Evolutionary conservation across 2,113 vertebrate genomes (phyloP).

Genomic region (Marmota monax): DNA sequence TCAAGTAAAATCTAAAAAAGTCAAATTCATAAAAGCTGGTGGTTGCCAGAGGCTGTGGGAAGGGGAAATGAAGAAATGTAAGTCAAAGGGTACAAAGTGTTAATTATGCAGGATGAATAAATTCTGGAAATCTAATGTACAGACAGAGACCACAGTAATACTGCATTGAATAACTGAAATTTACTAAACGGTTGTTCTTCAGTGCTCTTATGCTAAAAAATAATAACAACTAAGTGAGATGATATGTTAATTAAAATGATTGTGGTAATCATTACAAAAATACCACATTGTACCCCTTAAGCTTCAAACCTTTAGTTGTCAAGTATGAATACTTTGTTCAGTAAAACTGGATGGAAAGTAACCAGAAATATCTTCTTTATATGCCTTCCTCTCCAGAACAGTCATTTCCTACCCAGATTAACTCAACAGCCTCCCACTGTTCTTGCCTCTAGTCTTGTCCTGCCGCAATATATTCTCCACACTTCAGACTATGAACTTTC

Average conservation of each 20-base stretch:
- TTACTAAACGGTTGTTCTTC: neutral
- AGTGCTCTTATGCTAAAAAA: neutral
- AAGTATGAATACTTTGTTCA: neutral
- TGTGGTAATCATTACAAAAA: neutral
- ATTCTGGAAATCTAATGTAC: neutral
- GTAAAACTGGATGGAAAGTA: neutral
- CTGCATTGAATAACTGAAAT: neutral
- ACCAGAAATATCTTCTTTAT: neutral
- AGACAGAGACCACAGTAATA: neutral
- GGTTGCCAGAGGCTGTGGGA: neutral
- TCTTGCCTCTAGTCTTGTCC: neutral
- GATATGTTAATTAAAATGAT: neutral
- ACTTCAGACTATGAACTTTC: slow-evolving; percentile 52
- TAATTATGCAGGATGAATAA: neutral
- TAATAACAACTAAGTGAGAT: neutral
- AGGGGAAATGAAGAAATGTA: neutral
- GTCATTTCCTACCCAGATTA: slow-evolving; percentile 36
- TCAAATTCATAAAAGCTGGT: neutral
- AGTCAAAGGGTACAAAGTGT: neutral
- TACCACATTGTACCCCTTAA: neutral
- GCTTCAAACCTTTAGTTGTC: neutral
- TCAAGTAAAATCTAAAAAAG: neutral
- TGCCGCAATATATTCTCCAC: neutral
- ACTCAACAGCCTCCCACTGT: neutral
- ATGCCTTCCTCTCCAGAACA: neutral